A percentile compares a stretch with the other conserved stretches of the same genome.
Conservation (phyloP, 2,888 invertebrate species). For the Yponomeuta sedellus region DNA sequence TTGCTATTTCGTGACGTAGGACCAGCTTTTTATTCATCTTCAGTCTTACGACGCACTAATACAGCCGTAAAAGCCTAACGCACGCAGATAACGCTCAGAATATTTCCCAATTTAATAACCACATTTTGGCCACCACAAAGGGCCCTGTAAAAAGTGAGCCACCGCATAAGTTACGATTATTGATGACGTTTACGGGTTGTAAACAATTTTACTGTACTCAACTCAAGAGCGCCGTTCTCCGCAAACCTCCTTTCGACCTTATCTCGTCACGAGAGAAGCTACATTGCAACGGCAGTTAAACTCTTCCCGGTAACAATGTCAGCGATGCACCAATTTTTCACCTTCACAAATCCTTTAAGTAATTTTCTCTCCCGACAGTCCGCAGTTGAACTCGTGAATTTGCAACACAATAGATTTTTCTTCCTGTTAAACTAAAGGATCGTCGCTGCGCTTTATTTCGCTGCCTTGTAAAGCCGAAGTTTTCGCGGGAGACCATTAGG, state of each 20-base stretch:
- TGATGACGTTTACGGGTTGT: slow-evolving; percentile 67
- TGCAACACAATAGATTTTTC: slow-evolving; percentile 8
- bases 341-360: slow-evolving; percentile 16
- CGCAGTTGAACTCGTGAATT: background rate
- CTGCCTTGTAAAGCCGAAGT: background rate
- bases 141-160: slow-evolving; percentile 52
- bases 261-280: background rate
- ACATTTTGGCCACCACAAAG: slow-evolving; percentile 45
- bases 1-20: background rate
- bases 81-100: slow-evolving; percentile 7
- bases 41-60: background rate
- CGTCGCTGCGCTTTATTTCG: background rate
- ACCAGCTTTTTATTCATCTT: background rate
- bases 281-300: background rate
- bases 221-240: slow-evolving; percentile 46
- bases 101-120: slow-evolving; percentile 21
- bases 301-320: background rate
- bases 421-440: slow-evolving; percentile 4
- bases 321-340: slow-evolving; percentile 16
- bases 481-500: background rate
- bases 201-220: slow-evolving; percentile 58
- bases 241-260: slow-evolving; percentile 25
- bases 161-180: slow-evolving; percentile 62
- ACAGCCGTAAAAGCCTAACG: background rate
- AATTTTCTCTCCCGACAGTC: slow-evolving; percentile 10